Percentiles rank a stretch among this genome's conserved stretches.
Evolutionary conservation across 1,140 invertebrate genomes (phyloP).

Genomic region (Meteorus sp.): DNA sequence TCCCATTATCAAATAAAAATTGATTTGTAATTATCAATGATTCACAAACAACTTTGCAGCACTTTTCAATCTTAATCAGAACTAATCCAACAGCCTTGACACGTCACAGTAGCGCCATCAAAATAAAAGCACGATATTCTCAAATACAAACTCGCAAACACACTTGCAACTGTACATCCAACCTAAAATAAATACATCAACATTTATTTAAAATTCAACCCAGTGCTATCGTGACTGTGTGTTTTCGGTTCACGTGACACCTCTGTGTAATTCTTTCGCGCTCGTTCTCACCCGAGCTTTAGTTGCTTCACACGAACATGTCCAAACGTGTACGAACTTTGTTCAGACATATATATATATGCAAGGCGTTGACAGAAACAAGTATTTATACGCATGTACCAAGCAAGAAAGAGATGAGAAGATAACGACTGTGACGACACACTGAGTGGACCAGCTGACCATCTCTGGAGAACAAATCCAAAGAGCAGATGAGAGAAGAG

Average conservation of each 20-base stretch:
- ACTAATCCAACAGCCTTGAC: slow-evolving; percentile 23
- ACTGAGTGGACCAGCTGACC: background rate
- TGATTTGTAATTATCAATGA: slow-evolving; percentile 11
- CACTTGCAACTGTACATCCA: background rate
- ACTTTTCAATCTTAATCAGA: slow-evolving; percentile 39
- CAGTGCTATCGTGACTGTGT: too few relatives aligned
- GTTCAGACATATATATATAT: too few relatives aligned
- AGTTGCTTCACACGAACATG: too few relatives aligned
- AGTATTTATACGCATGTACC: too few relatives aligned
- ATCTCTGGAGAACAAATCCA: background rate
- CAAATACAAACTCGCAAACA: background rate
- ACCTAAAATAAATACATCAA: too few relatives aligned
- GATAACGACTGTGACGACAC: background rate
- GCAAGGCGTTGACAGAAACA: too few relatives aligned
- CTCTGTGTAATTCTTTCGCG: too few relatives aligned
- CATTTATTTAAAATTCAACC: too few relatives aligned
- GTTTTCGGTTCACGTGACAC: too few relatives aligned
- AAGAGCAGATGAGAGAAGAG: background rate
- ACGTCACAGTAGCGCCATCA: slow-evolving; percentile 11
- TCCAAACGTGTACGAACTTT: too few relatives aligned
- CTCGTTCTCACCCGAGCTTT: too few relatives aligned
- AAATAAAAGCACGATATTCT: background rate
- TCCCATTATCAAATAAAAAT: too few relatives aligned
- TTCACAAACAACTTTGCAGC: slow-evolving; percentile 31
- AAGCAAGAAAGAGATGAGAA: background rate